These are phyloP conservation scores for Podarcis lilfordi DNA, from an alignment of 2,797 vertebrate genomes.

Conservation along the genomic window DNA sequence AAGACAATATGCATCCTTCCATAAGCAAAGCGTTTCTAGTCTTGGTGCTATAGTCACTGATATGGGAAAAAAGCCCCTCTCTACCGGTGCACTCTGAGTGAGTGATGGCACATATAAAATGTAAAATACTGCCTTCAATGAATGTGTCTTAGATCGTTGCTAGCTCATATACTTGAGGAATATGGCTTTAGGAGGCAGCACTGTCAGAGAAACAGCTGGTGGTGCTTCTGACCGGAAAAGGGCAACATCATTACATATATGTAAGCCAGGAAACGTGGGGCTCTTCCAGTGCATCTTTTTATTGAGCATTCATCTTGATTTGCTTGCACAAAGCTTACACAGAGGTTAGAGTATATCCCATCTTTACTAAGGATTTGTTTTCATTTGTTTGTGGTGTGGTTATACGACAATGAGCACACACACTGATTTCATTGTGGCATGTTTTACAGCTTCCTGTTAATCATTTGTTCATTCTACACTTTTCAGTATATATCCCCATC, in stretches of 20 bases:
- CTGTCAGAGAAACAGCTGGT: not conserved
- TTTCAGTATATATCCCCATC: too few species aligned
- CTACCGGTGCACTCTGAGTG: not conserved
- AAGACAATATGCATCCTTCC: not conserved
- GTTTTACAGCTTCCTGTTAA: too few species aligned
- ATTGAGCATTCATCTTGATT: too few species aligned
- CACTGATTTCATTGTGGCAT: too few species aligned
- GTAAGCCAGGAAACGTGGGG: not conserved
- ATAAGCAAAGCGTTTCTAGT: not conserved
- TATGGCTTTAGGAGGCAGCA: slow-evolving; percentile 2
- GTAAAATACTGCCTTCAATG: not conserved
- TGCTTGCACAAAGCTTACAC: too few species aligned
- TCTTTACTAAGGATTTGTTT: too few species aligned
- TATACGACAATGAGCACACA: too few species aligned
- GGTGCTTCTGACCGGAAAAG: not conserved
- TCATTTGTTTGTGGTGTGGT: too few species aligned
- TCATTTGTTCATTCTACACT: too few species aligned
- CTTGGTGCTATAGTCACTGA: too few species aligned
- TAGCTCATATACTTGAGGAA: not conserved
- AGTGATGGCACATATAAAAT: slow-evolving; percentile 4
- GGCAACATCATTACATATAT: not conserved
- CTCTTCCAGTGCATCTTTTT: too few species aligned
- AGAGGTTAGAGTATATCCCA: too few species aligned
- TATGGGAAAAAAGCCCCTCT: not conserved
- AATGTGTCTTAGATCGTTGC: not conserved